A percentile compares a stretch with the other conserved stretches of the same genome.
Conservation (phyloP, 2,113 vertebrate species). For the Electrona antarctica region DNA sequence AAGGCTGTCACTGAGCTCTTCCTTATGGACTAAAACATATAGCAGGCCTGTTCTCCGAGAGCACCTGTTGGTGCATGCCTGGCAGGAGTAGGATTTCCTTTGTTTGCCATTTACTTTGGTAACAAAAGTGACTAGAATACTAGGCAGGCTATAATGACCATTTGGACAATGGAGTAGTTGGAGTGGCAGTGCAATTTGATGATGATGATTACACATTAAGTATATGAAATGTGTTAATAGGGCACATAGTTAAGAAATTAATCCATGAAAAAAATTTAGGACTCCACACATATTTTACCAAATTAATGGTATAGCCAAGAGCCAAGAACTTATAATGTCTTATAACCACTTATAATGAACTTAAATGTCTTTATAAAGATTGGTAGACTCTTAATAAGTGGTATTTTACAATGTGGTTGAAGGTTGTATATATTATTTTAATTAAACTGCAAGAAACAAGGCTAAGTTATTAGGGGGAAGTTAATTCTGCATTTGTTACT, state of each 20-base stretch:
- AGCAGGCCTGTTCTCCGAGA: slow-evolving; percentile 29
- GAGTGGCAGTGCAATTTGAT: no score
- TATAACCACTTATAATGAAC: no score
- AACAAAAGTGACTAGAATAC: slow-evolving; percentile 3
- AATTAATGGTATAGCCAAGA: no score
- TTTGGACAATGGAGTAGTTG: no score
- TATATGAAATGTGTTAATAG: no score
- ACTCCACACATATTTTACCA: no score
- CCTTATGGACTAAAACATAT: slow-evolving; percentile 32
- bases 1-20: slow-evolving; percentile 38
- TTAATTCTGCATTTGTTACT: slow-evolving; percentile 3
- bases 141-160: no score
- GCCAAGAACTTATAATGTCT: no score
- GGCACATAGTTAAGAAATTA: no score
- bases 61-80: slow-evolving; percentile 34
- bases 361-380: no score
- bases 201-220: no score
- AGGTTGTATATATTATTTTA: not conserved
- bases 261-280: no score
- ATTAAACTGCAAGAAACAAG: not conserved
- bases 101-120: slow-evolving; percentile 6
- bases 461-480: slow-evolving; percentile 9
- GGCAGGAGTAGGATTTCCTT: slow-evolving; percentile 20
- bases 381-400: not conserved
- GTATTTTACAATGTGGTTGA: slow-evolving; percentile 23